Evolutionary conservation across 2,888 invertebrate genomes (phyloP).

Genomic region (Polydrusus pterygomalis): DNA sequence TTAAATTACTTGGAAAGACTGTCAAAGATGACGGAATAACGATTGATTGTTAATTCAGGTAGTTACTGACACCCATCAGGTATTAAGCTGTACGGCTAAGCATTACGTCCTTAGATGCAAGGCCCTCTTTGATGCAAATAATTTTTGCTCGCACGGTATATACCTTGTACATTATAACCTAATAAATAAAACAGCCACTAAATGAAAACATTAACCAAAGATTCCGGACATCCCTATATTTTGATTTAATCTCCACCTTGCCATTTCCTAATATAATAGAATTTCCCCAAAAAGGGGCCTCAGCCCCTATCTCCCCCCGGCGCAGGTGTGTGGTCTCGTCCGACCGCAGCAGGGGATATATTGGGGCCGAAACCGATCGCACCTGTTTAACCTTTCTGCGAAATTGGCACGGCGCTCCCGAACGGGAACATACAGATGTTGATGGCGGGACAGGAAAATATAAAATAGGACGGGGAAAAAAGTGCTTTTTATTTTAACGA

Average conservation of each 20-base stretch:
- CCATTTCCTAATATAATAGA: slow-evolving; percentile 16
- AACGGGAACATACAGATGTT: slow-evolving; percentile 45
- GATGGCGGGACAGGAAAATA: slow-evolving; percentile 51
- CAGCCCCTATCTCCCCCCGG: slow-evolving; percentile 1
- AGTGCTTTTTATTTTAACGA: slow-evolving; percentile 4
- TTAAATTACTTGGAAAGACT: too few species aligned
- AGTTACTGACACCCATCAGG: too few species aligned
- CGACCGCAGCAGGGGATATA: slow-evolving; percentile 49
- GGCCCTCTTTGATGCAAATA: too few species aligned
- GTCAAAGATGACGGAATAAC: too few species aligned
- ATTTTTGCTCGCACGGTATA: too few species aligned
- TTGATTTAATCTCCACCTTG: background rate
- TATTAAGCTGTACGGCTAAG: too few species aligned
- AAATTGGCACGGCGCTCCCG: slow-evolving; percentile 39
- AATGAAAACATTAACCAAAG: too few species aligned
- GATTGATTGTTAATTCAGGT: too few species aligned
- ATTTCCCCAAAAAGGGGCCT: background rate
- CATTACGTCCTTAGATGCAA: too few species aligned
- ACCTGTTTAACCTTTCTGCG: slow-evolving; percentile 51
- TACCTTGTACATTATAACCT: too few species aligned
- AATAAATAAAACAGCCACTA: too few species aligned
- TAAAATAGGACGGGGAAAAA: slow-evolving; percentile 5
- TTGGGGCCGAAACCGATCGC: slow-evolving; percentile 45
- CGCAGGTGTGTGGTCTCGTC: slow-evolving; percentile 50
- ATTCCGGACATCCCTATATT: background rate